These are phyloP conservation scores for Montipora capricornis DNA, from an alignment of 64 coral and sea anemone species.

Conservation along the genomic window DNA sequence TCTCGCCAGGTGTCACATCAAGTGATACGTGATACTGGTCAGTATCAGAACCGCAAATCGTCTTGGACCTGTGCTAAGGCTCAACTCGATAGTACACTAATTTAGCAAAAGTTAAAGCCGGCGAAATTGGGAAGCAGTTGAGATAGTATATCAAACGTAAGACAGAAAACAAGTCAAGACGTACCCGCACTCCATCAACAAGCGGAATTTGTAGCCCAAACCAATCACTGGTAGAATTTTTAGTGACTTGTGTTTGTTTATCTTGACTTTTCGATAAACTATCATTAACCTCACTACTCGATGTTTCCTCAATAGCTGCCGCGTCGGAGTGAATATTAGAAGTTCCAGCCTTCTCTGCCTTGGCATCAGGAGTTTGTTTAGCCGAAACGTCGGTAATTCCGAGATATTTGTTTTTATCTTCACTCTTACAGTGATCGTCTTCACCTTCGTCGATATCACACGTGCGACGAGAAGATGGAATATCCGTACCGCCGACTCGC, in stretches of 20 bases:
- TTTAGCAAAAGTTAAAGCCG: no score
- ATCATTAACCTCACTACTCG: background rate
- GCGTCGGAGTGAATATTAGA: background rate
- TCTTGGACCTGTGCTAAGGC: no score
- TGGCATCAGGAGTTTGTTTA: background rate
- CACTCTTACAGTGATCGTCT: constrained; percentile 18
- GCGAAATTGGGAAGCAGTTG: no score
- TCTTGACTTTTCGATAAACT: background rate
- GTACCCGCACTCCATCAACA: constrained; percentile 54
- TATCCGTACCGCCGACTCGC: background rate
- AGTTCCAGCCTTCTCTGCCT: background rate
- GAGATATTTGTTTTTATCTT: constrained; percentile 50
- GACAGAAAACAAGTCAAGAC: background rate
- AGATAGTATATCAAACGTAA: background rate
- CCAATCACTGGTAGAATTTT: constrained; percentile 9
- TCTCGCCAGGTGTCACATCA: background rate
- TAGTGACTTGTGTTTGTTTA: background rate
- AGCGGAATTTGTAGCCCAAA: constrained; percentile 48
- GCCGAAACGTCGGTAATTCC: background rate
- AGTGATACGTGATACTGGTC: background rate
- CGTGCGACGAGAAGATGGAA: background rate
- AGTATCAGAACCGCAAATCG: background rate
- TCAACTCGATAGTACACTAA: no score
- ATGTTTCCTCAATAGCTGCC: background rate
- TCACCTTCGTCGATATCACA: constrained; percentile 40